These are phyloP conservation scores for Selenia dentaria DNA, from an alignment of 2,888 invertebrate genomes.

Conservation along the genomic window DNA sequence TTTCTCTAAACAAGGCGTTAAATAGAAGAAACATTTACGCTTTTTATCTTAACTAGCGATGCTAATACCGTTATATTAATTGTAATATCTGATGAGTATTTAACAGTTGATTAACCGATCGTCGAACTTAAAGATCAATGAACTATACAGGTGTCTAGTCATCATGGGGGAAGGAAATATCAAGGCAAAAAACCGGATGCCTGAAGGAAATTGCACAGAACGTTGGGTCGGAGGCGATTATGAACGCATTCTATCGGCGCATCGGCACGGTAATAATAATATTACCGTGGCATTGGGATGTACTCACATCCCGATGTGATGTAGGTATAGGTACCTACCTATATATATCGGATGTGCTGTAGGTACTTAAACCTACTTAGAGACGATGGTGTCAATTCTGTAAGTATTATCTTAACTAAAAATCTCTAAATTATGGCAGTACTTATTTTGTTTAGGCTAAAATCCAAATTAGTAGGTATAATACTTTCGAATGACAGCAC, in stretches of 20 bases:
- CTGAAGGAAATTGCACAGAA: conserved; percentile 35
- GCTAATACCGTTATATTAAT: conserved; percentile 8
- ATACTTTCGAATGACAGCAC: no score
- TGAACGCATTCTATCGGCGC: conserved; percentile 33
- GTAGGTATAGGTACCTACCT: no score
- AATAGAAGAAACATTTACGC: conserved; percentile 13
- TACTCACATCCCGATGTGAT: no score
- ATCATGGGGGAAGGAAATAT: conserved; percentile 1
- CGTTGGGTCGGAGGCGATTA: conserved; percentile 34
- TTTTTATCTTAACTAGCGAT: conserved; percentile 11
- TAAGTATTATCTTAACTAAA: no score
- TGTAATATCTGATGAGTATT: conserved; percentile 5
- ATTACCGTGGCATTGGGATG: no score
- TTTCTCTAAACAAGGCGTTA: conserved; percentile 14
- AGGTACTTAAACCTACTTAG: no score
- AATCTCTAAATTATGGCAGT: no score
- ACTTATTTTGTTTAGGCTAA: no score
- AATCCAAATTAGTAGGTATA: no score
- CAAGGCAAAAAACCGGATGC: conserved; percentile 13
- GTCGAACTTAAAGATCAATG: conserved; percentile 17
- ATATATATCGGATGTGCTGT: no score
- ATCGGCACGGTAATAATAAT: no score
- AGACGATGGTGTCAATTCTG: no score
- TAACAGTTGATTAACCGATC: conserved; percentile 17
- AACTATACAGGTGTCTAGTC: conserved; percentile 3